These are phyloP conservation scores for Hapalemur alaotrensis DNA, from an alignment of 2,797 vertebrate species.

Conservation along the genomic window DNA sequence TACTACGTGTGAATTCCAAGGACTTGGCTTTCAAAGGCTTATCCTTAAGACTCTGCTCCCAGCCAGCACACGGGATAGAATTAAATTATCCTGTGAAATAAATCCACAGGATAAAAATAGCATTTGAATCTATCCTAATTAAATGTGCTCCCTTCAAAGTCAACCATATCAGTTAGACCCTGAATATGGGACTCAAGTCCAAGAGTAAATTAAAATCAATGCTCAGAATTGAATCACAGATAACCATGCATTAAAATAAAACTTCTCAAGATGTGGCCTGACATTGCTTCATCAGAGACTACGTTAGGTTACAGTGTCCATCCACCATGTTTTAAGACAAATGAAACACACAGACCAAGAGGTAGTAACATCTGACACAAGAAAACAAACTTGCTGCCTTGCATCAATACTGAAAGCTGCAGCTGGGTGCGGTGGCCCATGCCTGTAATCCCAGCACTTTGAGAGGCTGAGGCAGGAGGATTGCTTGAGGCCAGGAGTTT, in stretches of 20 bases:
- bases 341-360: not conserved
- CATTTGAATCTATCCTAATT: conserved; percentile 40
- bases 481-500: not conserved
- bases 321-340: not conserved
- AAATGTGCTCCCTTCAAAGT: conserved; percentile 56
- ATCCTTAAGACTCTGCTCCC: conserved; percentile 48
- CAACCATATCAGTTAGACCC: not conserved
- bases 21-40: conserved; percentile 54
- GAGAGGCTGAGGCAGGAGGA: not conserved
- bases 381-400: not conserved
- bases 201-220: conserved; percentile 38
- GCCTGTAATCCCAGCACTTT: not conserved
- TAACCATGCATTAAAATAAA: not conserved
- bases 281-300: not conserved
- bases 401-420: not conserved
- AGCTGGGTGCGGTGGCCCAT: not conserved
- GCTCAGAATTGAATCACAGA: conserved; percentile 15
- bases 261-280: not conserved
- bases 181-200: not conserved
- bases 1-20: conserved; percentile 25
- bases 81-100: conserved; percentile 53
- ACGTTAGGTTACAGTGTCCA: not conserved
- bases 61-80: conserved; percentile 19
- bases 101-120: conserved; percentile 63
- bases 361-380: accelerated